These are phyloP conservation scores for Alloscopus bannaensis DNA, from an alignment of 2,888 invertebrate species.

Conservation along the genomic window DNA sequence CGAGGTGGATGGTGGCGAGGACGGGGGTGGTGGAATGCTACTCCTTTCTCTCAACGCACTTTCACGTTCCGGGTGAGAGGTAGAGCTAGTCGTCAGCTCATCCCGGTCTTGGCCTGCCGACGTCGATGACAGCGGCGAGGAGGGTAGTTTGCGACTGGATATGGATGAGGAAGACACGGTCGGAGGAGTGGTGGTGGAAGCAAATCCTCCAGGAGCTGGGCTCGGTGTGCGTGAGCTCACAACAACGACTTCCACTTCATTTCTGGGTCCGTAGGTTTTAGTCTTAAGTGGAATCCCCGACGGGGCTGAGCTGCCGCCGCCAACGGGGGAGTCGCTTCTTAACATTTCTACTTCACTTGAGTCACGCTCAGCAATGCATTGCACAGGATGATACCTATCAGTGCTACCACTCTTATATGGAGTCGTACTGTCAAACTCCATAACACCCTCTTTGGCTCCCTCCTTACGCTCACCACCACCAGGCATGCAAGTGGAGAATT, in stretches of 20 bases:
- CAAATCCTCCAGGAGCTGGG: constrained; percentile 66
- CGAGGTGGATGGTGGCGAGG: constrained; percentile 45
- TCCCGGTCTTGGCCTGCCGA: constrained; percentile 41
- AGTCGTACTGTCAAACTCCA: constrained; percentile 43
- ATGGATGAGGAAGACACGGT: constrained; percentile 41
- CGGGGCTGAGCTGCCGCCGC: constrained; percentile 52
- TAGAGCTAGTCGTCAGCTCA: constrained; percentile 40
- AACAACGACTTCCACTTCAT: constrained; percentile 72
- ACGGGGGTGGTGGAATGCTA: constrained; percentile 62
- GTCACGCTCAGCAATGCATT: neutral
- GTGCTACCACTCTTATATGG: constrained; percentile 8
- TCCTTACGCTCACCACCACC: constrained; percentile 14
- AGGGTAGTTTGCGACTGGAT: constrained; percentile 62
- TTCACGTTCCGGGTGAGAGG: constrained; percentile 6
- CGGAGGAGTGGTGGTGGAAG: constrained; percentile 47
- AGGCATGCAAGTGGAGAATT: constrained; percentile 30
- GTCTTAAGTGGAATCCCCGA: constrained; percentile 67
- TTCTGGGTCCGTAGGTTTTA: constrained; percentile 69
- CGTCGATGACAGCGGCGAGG: constrained; percentile 36
- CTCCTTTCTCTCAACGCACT: constrained; percentile 52
- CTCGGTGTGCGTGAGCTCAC: constrained; percentile 72
- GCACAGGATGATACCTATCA: constrained; percentile 11
- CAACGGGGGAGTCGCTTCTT: constrained; percentile 62
- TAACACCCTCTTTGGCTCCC: constrained; percentile 30
- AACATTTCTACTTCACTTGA: constrained; percentile 59